phyloP scores from a whole-genome alignment of 2,797 vertebrate genomes.

The Enteromius radiatus region DNA sequence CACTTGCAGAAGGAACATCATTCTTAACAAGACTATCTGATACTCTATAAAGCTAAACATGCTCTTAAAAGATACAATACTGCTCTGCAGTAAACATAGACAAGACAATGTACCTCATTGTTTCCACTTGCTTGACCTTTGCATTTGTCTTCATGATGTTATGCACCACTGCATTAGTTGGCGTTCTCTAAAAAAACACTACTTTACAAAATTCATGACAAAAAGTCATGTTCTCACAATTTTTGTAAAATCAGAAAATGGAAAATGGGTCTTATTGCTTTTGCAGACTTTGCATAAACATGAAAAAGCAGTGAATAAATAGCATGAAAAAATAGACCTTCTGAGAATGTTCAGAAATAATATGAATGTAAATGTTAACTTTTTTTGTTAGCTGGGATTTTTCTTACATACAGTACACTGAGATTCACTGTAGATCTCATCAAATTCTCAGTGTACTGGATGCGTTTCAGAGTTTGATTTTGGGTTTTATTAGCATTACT shows the following conservation, averaged over 20 bases:
- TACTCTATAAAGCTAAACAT: slow-evolving; percentile 49
- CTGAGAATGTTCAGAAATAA: neutral
- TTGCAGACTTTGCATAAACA: neutral
- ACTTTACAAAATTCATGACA: too few relatives aligned
- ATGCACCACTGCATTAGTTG: slow-evolving; percentile 29
- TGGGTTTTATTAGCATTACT: slow-evolving; percentile 19
- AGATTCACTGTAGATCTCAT: neutral
- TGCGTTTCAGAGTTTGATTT: slow-evolving; percentile 12
- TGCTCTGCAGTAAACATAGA: slow-evolving; percentile 49
- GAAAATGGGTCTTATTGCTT: neutral
- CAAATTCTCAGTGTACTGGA: neutral
- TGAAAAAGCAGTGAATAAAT: neutral
- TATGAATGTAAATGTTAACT: neutral
- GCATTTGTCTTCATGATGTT: slow-evolving; percentile 20
- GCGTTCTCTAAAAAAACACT: neutral
- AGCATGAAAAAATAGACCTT: neutral
- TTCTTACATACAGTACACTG: neutral
- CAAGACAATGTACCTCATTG: slow-evolving; percentile 45
- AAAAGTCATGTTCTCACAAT: neutral
- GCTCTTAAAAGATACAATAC: slow-evolving; percentile 47
- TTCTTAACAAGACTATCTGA: slow-evolving; percentile 42
- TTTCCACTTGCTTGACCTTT: slow-evolving; percentile 47
- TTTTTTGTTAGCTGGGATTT: neutral
- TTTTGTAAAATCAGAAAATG: neutral
- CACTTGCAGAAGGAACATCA: slow-evolving; percentile 47